Conservation (phyloP, 2,113 vertebrate species). For the Origma solitaria region DNA sequence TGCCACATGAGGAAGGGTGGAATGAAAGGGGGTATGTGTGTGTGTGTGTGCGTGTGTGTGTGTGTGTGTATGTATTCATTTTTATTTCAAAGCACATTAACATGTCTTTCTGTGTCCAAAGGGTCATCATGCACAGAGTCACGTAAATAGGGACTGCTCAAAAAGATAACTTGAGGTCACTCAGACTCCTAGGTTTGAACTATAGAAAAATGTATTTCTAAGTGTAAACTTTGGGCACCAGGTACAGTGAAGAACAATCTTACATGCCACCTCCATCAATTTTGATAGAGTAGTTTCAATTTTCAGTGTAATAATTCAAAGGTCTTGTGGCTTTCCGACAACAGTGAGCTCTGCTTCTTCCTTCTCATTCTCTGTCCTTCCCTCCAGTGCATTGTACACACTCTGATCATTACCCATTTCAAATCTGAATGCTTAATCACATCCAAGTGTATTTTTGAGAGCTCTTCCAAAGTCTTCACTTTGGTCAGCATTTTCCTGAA, state of each 20-base stretch:
- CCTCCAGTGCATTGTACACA: neutral
- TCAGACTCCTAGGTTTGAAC: neutral
- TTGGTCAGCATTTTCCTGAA: neutral
- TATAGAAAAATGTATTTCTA: constrained; percentile 29
- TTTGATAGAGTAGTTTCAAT: constrained; percentile 16
- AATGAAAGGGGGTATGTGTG: neutral
- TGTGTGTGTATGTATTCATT: neutral
- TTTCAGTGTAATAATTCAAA: constrained; percentile 1
- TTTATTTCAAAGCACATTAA: constrained; percentile 43
- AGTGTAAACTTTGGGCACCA: neutral
- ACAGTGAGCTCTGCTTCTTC: neutral
- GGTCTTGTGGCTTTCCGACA: neutral
- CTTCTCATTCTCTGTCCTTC: neutral
- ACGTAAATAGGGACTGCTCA: constrained; percentile 2
- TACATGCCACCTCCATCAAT: neutral
- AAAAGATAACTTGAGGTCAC: constrained; percentile 34
- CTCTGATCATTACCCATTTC: neutral
- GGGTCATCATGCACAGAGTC: constrained; percentile 28
- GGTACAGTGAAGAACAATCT: neutral
- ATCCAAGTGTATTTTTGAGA: neutral
- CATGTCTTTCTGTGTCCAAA: constrained; percentile 1
- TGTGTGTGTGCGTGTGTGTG: neutral
- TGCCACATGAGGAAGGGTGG: neutral
- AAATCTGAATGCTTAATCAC: neutral
- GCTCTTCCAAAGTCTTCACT: neutral